phyloP scores from a whole-genome alignment of 2,797 vertebrate species.

The Mycteria americana region DNA sequence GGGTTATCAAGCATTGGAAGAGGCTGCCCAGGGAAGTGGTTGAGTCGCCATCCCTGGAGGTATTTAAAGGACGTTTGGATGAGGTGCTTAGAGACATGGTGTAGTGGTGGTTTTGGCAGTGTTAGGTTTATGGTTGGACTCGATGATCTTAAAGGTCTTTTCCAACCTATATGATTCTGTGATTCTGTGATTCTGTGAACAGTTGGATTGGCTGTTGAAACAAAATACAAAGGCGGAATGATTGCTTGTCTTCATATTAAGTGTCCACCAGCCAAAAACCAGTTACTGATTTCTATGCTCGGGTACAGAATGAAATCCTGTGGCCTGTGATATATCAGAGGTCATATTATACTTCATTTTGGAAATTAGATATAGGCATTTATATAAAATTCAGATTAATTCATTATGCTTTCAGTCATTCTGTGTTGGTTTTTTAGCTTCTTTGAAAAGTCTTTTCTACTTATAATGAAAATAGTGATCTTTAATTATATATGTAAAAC shows the following conservation, averaged over 20 bases:
- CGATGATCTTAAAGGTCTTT: too few species aligned
- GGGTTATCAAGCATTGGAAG: too few species aligned
- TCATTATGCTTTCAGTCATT: not conserved
- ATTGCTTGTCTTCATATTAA: not conserved
- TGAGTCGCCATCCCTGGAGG: too few species aligned
- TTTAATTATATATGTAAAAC: not conserved
- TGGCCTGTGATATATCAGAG: not conserved
- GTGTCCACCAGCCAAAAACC: rapidly evolving
- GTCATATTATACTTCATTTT: not conserved
- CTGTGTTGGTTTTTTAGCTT: not conserved
- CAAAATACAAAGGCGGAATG: not conserved
- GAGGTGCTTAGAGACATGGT: too few species aligned
- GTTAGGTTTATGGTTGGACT: too few species aligned
- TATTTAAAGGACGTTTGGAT: too few species aligned
- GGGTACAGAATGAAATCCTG: not conserved
- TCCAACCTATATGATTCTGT: too few species aligned
- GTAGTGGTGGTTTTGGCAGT: too few species aligned
- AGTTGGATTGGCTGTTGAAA: not conserved
- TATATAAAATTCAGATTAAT: not conserved
- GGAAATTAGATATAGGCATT: not conserved
- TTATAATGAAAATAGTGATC: not conserved
- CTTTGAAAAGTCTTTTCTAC: not conserved
- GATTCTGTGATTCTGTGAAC: too few species aligned
- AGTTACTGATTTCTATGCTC: rapidly evolving
- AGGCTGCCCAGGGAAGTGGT: too few species aligned